Conservation (phyloP, 2,888 invertebrate species). For the Anodontia alba region DNA sequence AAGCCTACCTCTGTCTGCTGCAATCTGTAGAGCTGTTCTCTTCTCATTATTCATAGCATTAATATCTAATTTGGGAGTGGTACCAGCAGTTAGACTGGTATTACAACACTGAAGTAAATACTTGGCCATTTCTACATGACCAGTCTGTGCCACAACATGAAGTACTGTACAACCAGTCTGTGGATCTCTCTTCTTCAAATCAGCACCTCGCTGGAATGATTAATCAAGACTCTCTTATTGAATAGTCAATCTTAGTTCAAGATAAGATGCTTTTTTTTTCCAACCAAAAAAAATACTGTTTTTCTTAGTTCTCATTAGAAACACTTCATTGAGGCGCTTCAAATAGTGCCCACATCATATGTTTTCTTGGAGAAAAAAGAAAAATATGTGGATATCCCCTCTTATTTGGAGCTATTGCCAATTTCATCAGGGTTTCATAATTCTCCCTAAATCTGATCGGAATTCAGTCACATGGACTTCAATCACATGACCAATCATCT, state of each 20-base stretch:
- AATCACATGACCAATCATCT: no score
- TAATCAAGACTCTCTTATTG: background rate
- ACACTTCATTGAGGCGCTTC: no score
- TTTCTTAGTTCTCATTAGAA: no score
- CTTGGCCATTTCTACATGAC: conserved; percentile 70
- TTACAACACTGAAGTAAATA: conserved; percentile 74
- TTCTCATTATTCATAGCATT: conserved; percentile 76
- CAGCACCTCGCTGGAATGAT: conserved; percentile 75
- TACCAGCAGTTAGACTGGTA: conserved; percentile 4
- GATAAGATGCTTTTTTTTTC: no score
- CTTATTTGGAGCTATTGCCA: no score
- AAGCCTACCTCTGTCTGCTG: conserved; percentile 79
- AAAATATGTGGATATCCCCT: no score
- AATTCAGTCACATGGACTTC: no score
- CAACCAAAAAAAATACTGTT: background rate
- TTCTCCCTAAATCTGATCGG: no score
- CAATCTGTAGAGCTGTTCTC: conserved; percentile 79
- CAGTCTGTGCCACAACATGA: conserved; percentile 75
- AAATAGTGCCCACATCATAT: no score
- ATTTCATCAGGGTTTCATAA: no score
- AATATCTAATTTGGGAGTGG: conserved; percentile 67
- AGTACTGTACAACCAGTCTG: conserved; percentile 75
- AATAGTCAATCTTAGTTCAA: no score
- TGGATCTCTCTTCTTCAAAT: conserved; percentile 72
- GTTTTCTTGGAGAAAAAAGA: no score